Evolutionary conservation across 2,888 invertebrate genomes (phyloP).

Genomic region (Scrobipalpa costella): DNA sequence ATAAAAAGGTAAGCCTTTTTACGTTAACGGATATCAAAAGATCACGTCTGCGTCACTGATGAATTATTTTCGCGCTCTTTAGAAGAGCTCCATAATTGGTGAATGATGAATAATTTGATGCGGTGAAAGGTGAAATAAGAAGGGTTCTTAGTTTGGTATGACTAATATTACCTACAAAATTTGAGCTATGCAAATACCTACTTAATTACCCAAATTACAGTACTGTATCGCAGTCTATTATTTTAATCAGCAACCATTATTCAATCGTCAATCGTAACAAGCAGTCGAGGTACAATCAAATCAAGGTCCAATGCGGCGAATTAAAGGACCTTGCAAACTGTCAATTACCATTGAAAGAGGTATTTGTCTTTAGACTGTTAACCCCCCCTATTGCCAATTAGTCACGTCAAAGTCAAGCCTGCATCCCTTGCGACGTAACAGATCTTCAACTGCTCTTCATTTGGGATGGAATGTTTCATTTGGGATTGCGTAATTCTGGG

Average conservation of each 20-base stretch:
- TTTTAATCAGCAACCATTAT: conserved; percentile 11
- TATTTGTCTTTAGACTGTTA: neutral
- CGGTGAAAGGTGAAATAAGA: too few relatives aligned
- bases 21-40: too few relatives aligned
- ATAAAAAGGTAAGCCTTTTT: too few relatives aligned
- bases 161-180: neutral
- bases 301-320: conserved; percentile 10
- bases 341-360: conserved; percentile 9
- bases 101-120: too few relatives aligned
- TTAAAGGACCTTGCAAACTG: conserved; percentile 9
- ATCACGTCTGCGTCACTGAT: too few relatives aligned
- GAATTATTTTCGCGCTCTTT: too few relatives aligned
- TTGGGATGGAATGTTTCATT: too few relatives aligned
- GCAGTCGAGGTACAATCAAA: conserved; percentile 15
- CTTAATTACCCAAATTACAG: neutral
- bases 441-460: too few relatives aligned
- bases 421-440: too few relatives aligned
- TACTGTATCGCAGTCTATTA: neutral
- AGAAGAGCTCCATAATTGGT: too few relatives aligned
- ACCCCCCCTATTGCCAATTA: neutral
- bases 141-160: too few relatives aligned
- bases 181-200: neutral
- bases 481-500: too few relatives aligned
- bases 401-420: neutral
- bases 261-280: neutral